Evolutionary conservation across 2,888 invertebrate species (phyloP).

Genomic region (Pachydiplax longipennis): DNA sequence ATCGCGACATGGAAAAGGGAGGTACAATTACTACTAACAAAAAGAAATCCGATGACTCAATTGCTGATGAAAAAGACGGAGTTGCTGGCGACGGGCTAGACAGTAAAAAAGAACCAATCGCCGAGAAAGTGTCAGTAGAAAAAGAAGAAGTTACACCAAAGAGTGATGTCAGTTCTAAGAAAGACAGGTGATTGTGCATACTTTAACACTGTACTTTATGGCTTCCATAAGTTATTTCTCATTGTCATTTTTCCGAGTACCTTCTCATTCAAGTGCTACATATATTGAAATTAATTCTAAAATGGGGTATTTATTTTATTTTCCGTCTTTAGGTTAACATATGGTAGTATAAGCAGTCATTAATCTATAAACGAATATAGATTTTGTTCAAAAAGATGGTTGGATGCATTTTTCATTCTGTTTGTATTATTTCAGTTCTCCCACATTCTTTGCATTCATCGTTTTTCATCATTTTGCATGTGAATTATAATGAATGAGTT

Average conservation of each 20-base stretch:
- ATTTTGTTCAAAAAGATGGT: not conserved
- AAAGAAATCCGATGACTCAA: constrained; percentile 3
- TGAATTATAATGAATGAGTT: no score
- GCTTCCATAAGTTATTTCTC: not conserved
- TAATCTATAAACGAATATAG: no score
- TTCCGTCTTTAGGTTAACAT: no score
- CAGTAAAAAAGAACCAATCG: constrained; percentile 20
- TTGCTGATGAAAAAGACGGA: constrained; percentile 28
- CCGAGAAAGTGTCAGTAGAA: constrained; percentile 13
- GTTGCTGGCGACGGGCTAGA: not conserved
- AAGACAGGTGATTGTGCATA: not conserved
- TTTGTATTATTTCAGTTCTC: no score
- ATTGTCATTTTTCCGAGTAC: not conserved
- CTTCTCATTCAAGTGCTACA: no score
- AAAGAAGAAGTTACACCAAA: constrained; percentile 45
- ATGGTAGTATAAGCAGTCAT: no score
- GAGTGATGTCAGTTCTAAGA: not conserved
- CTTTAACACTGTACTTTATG: no score
- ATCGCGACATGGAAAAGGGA: constrained; percentile 6
- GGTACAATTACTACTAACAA: not conserved
- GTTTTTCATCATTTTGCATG: no score
- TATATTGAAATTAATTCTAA: no score
- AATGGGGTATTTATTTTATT: no score
- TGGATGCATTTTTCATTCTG: no score
- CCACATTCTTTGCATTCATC: no score